Base-by-base conservation (phyloP, 2,113 vertebrate species). In the human (Homo sapiens) region DNA sequence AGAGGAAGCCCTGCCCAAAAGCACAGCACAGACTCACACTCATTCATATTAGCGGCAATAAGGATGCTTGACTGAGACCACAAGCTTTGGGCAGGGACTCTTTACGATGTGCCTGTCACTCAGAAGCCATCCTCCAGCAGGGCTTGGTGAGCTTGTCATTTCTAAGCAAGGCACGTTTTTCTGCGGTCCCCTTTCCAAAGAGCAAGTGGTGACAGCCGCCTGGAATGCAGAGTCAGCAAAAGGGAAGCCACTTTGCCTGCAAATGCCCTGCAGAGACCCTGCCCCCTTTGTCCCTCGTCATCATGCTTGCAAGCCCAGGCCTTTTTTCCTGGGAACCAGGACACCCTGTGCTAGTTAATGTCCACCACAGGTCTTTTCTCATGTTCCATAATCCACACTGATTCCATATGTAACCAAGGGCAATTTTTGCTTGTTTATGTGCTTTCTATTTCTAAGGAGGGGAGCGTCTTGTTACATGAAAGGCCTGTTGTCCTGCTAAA, bases 111-210 rank as follows among this genome's bases (percentile, higher is more conserved):
- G 17, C 38, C 66, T 5, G 59, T 32, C 5, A 1, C 72, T 89
- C 72, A 40, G 66, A 50, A 81, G 55, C 73, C 72, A 25, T 25
- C 61, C 55, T 75, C 90, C 23, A 48, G 64, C 94, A 50, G 80
- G 75, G 13, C 83, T 70, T 45, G 6, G 48, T 43, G 76, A 93
- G 90, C 57, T 88, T 30, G 30, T 94, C 93, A 94, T 98, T 98
- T 96, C 98, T 96, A 97, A 92, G 92, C 98, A 95, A 48, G 76
- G 94, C 97, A 98, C 95, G 96, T 98, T 97, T 73, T 72, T 25
- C 97, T 96, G 97, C 95, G 0, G 92, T 96, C 88, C 93, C 78
- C 86, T 95, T 90, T 97, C 72, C 93, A 75, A 82, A 96, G 96
- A 97, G 90, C 92, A 86, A 95, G 84, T 32, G 79, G 80, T 84